phyloP scores from a whole-genome alignment of 2,888 invertebrate genomes.

The Exocentrus adspersus region DNA sequence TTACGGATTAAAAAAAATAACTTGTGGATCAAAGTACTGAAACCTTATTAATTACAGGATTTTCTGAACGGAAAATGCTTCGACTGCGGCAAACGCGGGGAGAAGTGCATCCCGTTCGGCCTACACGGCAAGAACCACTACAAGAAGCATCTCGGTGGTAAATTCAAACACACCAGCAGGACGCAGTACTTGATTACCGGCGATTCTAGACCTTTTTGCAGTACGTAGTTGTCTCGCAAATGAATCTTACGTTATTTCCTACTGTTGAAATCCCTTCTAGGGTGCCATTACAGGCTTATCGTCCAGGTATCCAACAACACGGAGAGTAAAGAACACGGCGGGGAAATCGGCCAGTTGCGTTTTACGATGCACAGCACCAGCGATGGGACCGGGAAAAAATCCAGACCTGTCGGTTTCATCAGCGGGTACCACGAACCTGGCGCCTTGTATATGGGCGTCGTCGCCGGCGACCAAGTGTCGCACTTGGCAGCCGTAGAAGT shows the following conservation, averaged over 20 bases:
- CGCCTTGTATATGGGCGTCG: conserved; percentile 72
- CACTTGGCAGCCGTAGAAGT: conserved; percentile 75
- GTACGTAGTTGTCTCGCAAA: conserved; percentile 71
- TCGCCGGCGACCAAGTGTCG: conserved; percentile 75
- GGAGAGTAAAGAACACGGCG: conserved; percentile 78
- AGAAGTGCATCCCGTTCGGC: conserved; percentile 77
- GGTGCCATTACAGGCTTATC: conserved; percentile 80
- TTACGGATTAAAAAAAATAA: background rate
- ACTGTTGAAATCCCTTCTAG: too few relatives aligned
- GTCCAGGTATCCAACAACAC: conserved; percentile 78
- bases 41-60: conserved; percentile 63
- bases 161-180: conserved; percentile 54
- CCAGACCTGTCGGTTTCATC: conserved; percentile 54
- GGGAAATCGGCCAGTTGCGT: conserved; percentile 80
- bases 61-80: conserved; percentile 77
- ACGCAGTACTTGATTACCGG: conserved; percentile 80
- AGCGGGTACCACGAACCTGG: conserved; percentile 77
- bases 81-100: conserved; percentile 72
- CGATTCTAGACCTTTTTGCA: conserved; percentile 77
- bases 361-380: conserved; percentile 74
- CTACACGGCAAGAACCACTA: conserved; percentile 70
- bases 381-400: conserved; percentile 59
- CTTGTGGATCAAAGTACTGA: background rate
- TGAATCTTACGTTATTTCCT: too few relatives aligned
- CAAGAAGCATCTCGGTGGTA: conserved; percentile 49